Conservation (phyloP, 1,140 invertebrate species). For the Drosophila ohnishii region DNA sequence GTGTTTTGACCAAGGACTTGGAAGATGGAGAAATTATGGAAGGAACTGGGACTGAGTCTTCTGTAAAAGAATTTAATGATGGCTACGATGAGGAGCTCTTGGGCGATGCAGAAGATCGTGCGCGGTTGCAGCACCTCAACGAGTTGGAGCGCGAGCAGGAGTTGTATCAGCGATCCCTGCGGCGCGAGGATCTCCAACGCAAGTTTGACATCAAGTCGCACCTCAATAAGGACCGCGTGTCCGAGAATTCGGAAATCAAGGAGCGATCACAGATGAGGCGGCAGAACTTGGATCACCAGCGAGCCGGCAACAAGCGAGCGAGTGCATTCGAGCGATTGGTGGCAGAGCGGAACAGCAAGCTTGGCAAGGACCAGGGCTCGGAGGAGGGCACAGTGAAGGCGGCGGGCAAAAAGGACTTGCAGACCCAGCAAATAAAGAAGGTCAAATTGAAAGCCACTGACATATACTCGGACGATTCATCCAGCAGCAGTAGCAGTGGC, state of each 20-base stretch:
- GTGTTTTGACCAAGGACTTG: constrained; percentile 80
- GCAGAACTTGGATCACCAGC: not conserved
- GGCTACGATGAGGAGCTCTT: constrained; percentile 96
- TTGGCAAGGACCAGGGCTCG: not conserved
- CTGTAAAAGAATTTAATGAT: constrained; percentile 81
- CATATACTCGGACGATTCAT: constrained; percentile 45
- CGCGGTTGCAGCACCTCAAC: constrained; percentile 92
- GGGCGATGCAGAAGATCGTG: constrained; percentile 96
- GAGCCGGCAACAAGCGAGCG: constrained; percentile 3
- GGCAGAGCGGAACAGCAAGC: constrained; percentile 7
- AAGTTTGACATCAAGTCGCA: constrained; percentile 19
- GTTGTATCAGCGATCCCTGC: constrained; percentile 4
- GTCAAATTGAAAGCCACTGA: constrained; percentile 17
- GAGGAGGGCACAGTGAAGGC: not conserved
- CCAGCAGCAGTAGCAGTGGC: not conserved
- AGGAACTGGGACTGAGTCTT: not conserved
- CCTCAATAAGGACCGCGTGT: constrained; percentile 1
- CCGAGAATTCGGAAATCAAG: not conserved
- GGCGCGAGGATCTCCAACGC: constrained; percentile 10
- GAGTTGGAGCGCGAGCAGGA: constrained; percentile 98
- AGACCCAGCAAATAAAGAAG: not conserved
- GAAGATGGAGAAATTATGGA: constrained; percentile 35
- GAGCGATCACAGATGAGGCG: constrained; percentile 21
- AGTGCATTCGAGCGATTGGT: constrained; percentile 30
- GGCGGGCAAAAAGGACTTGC: not conserved